phyloP scores from a whole-genome alignment of 2,888 invertebrate species.

The Volucella inanis region DNA sequence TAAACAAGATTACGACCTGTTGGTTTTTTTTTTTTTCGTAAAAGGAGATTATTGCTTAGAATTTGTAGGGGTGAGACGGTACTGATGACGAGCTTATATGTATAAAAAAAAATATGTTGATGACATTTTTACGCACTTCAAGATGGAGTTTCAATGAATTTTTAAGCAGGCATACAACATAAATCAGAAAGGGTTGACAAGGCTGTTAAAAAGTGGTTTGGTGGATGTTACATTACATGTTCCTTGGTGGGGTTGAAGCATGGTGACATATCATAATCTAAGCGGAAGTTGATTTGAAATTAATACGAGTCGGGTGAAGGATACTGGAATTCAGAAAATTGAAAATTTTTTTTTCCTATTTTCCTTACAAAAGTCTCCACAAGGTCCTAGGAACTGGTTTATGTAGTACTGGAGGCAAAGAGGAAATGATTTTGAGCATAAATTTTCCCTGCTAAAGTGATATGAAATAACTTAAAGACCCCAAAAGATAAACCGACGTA shows the following conservation, averaged over 20 bases:
- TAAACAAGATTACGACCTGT: slow-evolving; percentile 71
- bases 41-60: slow-evolving; percentile 62
- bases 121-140: slow-evolving; percentile 72
- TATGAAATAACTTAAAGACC: no score
- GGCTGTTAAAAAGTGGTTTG: slow-evolving; percentile 7
- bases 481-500: no score
- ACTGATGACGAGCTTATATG: slow-evolving; percentile 58
- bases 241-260: neutral
- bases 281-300: slow-evolving; percentile 10
- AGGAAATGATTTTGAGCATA: no score
- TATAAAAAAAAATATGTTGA: slow-evolving; percentile 66
- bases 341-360: no score
- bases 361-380: no score
- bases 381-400: no score
- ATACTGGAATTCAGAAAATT: no score
- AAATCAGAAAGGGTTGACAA: slow-evolving; percentile 72
- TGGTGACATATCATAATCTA: slow-evolving; percentile 23
- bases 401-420: no score
- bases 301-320: neutral
- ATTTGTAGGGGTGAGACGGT: neutral
- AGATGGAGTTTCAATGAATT: slow-evolving; percentile 70
- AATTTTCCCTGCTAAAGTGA: no score
- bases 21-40: slow-evolving; percentile 40
- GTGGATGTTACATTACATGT: neutral
- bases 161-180: slow-evolving; percentile 67